Evolutionary conservation across 2,113 vertebrate species (phyloP).

Genomic region (Phaetusa simplex): DNA sequence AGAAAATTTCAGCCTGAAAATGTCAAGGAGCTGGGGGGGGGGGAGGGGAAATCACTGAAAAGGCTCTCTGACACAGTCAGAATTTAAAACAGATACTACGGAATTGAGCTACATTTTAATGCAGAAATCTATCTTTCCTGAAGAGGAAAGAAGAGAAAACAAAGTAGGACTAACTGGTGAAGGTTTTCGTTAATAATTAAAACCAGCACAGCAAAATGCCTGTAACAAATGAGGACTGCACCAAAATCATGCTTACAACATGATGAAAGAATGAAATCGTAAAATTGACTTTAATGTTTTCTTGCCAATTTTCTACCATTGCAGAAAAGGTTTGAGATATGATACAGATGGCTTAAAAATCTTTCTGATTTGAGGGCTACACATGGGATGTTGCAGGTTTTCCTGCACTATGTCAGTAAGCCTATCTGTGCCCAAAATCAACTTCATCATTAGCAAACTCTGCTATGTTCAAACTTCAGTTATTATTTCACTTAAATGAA

Average conservation of each 20-base stretch:
- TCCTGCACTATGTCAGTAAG: background rate
- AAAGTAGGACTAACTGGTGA: background rate
- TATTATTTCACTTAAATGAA: background rate
- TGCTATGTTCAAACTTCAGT: background rate
- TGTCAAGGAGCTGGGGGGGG: background rate
- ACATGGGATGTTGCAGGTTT: background rate
- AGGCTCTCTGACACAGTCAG: background rate
- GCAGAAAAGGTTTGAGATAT: background rate
- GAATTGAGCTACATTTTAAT: background rate
- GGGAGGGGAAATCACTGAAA: background rate
- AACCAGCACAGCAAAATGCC: background rate
- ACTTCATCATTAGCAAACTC: background rate
- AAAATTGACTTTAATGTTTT: background rate
- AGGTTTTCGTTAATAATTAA: background rate
- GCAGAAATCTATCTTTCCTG: background rate
- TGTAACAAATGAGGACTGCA: background rate
- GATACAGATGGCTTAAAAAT: background rate
- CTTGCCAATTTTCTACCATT: background rate
- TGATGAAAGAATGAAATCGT: background rate
- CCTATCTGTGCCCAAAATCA: background rate
- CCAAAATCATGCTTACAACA: background rate
- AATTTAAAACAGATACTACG: background rate
- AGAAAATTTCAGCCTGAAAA: background rate
- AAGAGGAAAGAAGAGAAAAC: background rate
- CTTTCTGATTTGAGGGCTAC: background rate